These are phyloP conservation scores for Tubulanus polymorphus DNA, from an alignment of 2,888 invertebrate species.

Conservation along the genomic window DNA sequence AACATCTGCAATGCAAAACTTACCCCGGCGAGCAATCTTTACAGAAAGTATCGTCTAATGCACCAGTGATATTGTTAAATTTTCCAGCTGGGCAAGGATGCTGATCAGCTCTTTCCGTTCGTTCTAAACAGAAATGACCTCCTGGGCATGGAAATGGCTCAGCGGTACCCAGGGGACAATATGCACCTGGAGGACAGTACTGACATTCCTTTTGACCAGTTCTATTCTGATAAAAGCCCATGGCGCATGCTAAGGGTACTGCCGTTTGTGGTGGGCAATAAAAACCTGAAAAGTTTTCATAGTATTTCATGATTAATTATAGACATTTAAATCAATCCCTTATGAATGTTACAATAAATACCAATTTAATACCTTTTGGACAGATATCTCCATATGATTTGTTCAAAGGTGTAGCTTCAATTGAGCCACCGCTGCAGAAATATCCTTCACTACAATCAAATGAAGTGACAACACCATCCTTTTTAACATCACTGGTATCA, in stretches of 20 bases:
- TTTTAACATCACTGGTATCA: constrained; percentile 20
- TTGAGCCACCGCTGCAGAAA: constrained; percentile 39
- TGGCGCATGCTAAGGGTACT: constrained; percentile 30
- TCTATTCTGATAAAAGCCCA: constrained; percentile 33
- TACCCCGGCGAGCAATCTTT: constrained; percentile 42
- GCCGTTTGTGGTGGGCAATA: constrained; percentile 35
- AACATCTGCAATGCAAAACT: constrained; percentile 12
- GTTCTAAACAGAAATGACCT: constrained; percentile 37
- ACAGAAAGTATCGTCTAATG: constrained; percentile 27
- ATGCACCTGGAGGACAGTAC: constrained; percentile 38
- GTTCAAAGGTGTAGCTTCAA: constrained; percentile 33
- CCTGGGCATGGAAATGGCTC: constrained; percentile 37
- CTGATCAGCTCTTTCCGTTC: constrained; percentile 18
- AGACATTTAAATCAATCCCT: too few species aligned
- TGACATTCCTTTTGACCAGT: constrained; percentile 30
- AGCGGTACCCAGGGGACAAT: constrained; percentile 42
- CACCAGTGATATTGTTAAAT: constrained; percentile 42
- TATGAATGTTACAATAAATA: too few species aligned
- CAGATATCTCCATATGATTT: constrained; percentile 42
- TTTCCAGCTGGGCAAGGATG: constrained; percentile 41
- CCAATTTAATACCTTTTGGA: constrained; percentile 35
- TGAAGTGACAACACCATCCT: too few species aligned
- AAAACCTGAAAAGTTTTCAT: constrained; percentile 32
- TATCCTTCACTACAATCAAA: constrained; percentile 39
- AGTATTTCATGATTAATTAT: too few species aligned